A percentile compares a stretch with the other conserved stretches of the same genome.
Evolutionary conservation across 2,797 vertebrate genomes (phyloP).

Genomic region (Gallinago nigripennis): DNA sequence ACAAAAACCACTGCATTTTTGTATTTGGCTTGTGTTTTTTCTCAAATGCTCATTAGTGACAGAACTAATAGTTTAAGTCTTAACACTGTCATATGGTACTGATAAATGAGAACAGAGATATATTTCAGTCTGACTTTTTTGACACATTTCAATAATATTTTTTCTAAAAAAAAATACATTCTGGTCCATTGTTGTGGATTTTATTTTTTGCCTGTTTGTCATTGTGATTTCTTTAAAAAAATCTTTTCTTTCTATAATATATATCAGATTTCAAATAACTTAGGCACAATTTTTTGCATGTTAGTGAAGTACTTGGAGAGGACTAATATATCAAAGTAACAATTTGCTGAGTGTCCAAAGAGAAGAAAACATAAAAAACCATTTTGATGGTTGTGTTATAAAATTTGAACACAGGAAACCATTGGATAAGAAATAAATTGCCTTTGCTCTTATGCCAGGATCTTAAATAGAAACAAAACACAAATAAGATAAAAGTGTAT

Average conservation of each 20-base stretch:
- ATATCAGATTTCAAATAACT: background rate
- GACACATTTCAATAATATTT: background rate
- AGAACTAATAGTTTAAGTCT: background rate
- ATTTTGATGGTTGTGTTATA: background rate
- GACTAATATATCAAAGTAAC: background rate
- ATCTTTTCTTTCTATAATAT: background rate
- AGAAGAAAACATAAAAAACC: background rate
- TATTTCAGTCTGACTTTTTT: background rate
- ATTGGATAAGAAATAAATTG: background rate
- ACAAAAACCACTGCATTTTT: background rate
- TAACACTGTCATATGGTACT: background rate
- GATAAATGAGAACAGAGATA: background rate
- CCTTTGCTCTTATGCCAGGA: background rate
- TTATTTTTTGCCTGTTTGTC: background rate
- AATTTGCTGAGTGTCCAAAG: background rate
- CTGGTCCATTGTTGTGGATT: background rate
- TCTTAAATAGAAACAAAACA: background rate
- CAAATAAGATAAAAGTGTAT: background rate
- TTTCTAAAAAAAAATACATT: fast-evolving
- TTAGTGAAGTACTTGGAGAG: background rate
- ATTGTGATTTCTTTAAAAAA: background rate
- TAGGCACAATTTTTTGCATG: background rate
- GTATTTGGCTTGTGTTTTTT: background rate
- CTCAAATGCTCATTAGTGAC: background rate
- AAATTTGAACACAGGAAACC: background rate